Evolutionary conservation across 1,140 invertebrate species (phyloP).

Genomic region (Pseudomyrmex dendroicus): DNA sequence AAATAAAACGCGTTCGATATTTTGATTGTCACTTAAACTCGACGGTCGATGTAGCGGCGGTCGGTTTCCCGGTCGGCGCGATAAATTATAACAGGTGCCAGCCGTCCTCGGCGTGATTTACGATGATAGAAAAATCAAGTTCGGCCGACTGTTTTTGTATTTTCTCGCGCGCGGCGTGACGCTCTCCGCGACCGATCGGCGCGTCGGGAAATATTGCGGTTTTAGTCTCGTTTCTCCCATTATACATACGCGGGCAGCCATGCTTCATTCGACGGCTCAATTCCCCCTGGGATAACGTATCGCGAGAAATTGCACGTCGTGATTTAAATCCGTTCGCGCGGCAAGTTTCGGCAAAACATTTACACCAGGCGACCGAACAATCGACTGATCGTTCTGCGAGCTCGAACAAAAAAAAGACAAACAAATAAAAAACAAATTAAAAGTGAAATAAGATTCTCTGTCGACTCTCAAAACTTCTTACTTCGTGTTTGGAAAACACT

Average conservation of each 20-base stretch:
- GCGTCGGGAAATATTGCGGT: constrained; percentile 50
- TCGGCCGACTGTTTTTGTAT: constrained; percentile 47
- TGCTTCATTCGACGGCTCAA: constrained; percentile 37
- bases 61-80: constrained; percentile 17
- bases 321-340: constrained; percentile 35
- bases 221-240: constrained; percentile 14
- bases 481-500: background rate
- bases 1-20: constrained; percentile 32
- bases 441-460: background rate
- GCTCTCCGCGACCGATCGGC: constrained; percentile 21
- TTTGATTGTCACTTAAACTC: constrained; percentile 53
- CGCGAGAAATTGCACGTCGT: constrained; percentile 53
- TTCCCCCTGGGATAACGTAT: constrained; percentile 44
- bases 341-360: constrained; percentile 41
- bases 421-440: constrained; percentile 7
- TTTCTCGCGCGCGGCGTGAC: constrained; percentile 49
- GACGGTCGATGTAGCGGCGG: constrained; percentile 32
- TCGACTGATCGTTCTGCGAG: background rate
- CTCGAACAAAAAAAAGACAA: background rate
- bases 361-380: background rate
- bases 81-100: constrained; percentile 59
- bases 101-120: constrained; percentile 49
- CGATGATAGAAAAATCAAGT: constrained; percentile 62
- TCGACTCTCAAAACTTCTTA: background rate
- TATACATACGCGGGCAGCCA: background rate